These are phyloP conservation scores for Apodemia hepburni DNA, from an alignment of 2,888 invertebrate species.

Conservation along the genomic window DNA sequence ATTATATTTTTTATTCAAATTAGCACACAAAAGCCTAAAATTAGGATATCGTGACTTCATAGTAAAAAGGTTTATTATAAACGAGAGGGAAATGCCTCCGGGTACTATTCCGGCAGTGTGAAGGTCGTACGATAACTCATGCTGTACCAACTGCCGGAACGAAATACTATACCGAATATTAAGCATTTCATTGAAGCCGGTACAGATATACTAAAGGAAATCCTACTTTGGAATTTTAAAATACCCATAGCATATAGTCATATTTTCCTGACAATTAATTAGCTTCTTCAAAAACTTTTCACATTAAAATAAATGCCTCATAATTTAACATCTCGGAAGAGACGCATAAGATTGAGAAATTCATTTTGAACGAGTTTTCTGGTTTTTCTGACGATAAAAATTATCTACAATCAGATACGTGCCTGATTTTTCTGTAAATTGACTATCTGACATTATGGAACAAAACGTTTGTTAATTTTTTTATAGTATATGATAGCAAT, in stretches of 20 bases:
- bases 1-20: background rate
- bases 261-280: no score
- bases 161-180: background rate
- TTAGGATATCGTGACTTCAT: slow-evolving; percentile 1
- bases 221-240: background rate
- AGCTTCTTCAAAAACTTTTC: background rate
- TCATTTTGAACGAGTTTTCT: no score
- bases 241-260: background rate
- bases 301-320: background rate
- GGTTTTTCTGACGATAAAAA: no score
- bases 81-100: background rate
- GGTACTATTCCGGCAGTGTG: slow-evolving; percentile 29
- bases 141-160: slow-evolving; percentile 7
- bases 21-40: slow-evolving; percentile 3
- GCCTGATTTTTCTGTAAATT: no score
- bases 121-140: slow-evolving; percentile 31
- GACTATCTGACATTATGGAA: no score
- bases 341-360: no score
- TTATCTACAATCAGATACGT: no score
- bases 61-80: background rate
- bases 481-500: no score
- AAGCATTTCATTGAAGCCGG: background rate
- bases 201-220: background rate
- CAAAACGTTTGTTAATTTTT: no score
- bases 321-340: no score